Base-by-base conservation (phyloP, 2,797 vertebrate genomes). In the Triplophysa bombifrons region DNA sequence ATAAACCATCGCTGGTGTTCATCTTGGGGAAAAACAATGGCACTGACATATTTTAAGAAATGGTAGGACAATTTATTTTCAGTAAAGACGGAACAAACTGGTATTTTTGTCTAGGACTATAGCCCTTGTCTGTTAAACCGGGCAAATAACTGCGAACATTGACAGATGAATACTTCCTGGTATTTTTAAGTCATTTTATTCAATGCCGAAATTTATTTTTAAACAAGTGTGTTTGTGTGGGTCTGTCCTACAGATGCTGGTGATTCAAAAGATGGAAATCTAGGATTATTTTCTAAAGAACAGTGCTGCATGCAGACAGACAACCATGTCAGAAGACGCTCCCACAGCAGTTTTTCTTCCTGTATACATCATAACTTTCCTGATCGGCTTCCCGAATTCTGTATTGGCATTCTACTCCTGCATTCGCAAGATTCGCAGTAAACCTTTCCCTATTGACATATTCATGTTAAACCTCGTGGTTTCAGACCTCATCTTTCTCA, bases 361-460 rank as follows among this genome's bases (percentile, higher is more conserved):
- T 0, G 82, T 93, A 75, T 91, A 91, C 75, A 86, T 92, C 25
- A 44, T 92, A 22, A 88, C 86, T 46, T 88, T 93, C 73, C 19
- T 92, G 3, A 83, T 90, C 13, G 91, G 93, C n/a, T 86, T 94
- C 1, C 92, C 92, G 1, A 88, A 88, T 46, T 91, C 92, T 76
- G 22, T 89, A 13, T 22, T 90, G 55, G 88, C 92, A 0, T 78
- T 93, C 34, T 85, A 76, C n/a, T 82, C 90, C 48, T 90, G 93
- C 17, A 78, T 88, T 53, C 78, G 76, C 66, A 92, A 92, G 80
- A 83, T 93, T 11, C 86, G 74, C 2, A 78, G 56, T 55, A 90
- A 88, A 55, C 86, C 90, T 0, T 83, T 90, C 1, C 91, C 90
- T 0, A 90, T 90, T 50, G 88, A 90, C 4, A 41, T 93, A 69